phyloP scores from a whole-genome alignment of 2,797 vertebrate species.

The Phoebastria nigripes region DNA sequence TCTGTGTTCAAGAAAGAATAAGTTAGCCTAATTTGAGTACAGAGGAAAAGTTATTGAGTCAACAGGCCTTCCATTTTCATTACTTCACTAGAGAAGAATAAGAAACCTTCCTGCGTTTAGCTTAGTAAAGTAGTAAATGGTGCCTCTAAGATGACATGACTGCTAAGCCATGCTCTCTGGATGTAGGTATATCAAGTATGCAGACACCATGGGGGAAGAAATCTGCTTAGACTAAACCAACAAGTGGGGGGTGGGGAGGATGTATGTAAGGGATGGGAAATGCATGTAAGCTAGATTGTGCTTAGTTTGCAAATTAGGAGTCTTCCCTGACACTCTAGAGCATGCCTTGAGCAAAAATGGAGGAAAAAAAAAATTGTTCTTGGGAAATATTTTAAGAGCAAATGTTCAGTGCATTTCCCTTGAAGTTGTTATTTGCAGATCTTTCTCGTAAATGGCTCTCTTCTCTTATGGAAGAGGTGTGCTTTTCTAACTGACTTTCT shows the following conservation, averaged over 20 bases:
- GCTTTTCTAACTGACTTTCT: background rate
- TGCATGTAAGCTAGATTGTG: background rate
- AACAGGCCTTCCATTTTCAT: background rate
- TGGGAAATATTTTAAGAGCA: background rate
- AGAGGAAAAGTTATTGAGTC: background rate
- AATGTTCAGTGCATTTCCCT: background rate
- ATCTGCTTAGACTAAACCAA: background rate
- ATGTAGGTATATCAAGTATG: background rate
- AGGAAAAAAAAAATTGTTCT: background rate
- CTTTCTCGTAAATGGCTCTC: background rate
- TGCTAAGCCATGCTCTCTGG: background rate
- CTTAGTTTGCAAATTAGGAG: background rate
- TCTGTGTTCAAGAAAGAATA: background rate
- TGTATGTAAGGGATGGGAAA: background rate
- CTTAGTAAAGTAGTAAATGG: too few species aligned
- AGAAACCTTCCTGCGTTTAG: background rate
- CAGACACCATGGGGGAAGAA: background rate
- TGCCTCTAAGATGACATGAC: background rate
- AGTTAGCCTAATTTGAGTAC: background rate
- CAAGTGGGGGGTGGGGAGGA: fast-evolving
- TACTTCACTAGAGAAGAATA: background rate
- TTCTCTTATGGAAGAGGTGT: background rate
- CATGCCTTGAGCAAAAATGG: background rate
- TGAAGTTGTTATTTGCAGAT: background rate
- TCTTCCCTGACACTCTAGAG: background rate